Evolutionary conservation across 2,888 invertebrate genomes (phyloP), one percentile per base, ranked within the genome.

Genomic region (Leptinotarsa juncta): DNA sequence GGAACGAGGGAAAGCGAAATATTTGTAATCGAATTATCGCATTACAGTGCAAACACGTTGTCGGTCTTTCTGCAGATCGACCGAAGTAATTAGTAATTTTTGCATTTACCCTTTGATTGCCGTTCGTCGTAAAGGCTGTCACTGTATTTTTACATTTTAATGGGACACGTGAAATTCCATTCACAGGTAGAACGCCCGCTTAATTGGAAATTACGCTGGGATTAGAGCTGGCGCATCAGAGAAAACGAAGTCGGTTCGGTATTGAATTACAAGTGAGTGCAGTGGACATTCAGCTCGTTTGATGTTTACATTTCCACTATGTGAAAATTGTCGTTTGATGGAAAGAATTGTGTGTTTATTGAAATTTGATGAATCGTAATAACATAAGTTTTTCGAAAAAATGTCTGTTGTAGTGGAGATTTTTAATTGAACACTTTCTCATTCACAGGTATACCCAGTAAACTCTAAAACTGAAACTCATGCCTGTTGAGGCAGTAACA

Each of bases 171-270:
- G 66, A 66, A 66, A 66, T n/a, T 66, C 23, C 42, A 66, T 49
- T 66, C 20, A 66, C 50, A 66, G 20, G 49, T 66, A 49, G 66
- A 66, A 42, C 49, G 66, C 20, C 20, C 10, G 42, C 49, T 49
- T 42, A 66, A 66, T 66, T 48, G 32, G 20, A 66, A 66, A 66
- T 66, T 66, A 66, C 66, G 66, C 66, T 18, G 18, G 66, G n/a
- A 66, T 66, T 66, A 66, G 23, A 49, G 18, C 48, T 1, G 42
- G 5, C n/a, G 49, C 7, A 66, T 42, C 20, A 42, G 20, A 49
- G n/a, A 10, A 48, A 66, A 32, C 49, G 66, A 49, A 49, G 66
- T 66, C 66, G 18, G 42, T 66, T 18, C 49, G 50, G 48, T 48
- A 49, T 66, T 16, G n/a, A 66, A 66, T 66, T 66, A 48, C 66